Conservation (phyloP, 2,888 invertebrate species). For the Athripsodes cinereus region DNA sequence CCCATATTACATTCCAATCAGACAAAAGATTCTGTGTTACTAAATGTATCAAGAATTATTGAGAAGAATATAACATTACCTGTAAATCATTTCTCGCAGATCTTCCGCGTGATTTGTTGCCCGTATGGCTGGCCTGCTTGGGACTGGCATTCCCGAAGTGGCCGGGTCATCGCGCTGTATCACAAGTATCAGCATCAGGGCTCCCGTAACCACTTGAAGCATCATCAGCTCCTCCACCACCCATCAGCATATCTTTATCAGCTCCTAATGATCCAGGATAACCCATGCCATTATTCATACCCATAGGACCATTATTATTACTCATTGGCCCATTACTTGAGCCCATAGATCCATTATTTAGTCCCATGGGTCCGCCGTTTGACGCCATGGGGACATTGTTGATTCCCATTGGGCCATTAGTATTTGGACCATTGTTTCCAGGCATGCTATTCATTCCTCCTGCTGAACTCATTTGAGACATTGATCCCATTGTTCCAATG, state of each 20-base stretch:
- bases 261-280: conserved; percentile 32
- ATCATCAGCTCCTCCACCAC: conserved; percentile 55
- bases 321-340: conserved; percentile 10
- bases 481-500: not conserved
- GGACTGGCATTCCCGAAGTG: conserved; percentile 30
- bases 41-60: too few species aligned
- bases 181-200: conserved; percentile 63
- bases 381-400: conserved; percentile 17
- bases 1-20: too few species aligned
- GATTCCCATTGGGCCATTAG: conserved; percentile 14
- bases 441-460: conserved; percentile 30
- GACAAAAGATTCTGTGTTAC: too few species aligned
- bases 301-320: conserved; percentile 28
- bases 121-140: conserved; percentile 15
- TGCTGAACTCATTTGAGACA: conserved; percentile 4
- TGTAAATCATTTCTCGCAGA: conserved; percentile 22
- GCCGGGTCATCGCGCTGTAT: conserved; percentile 42
- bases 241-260: conserved; percentile 39
- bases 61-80: conserved; percentile 10
- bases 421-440: conserved; percentile 33
- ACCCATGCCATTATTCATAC: conserved; percentile 34
- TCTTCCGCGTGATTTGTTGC: conserved; percentile 22
- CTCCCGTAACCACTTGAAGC: conserved; percentile 76
- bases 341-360: conserved; percentile 4
- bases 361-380: conserved; percentile 11